phyloP scores from a whole-genome alignment of 2,113 vertebrate genomes.

The Catharus minimus region DNA sequence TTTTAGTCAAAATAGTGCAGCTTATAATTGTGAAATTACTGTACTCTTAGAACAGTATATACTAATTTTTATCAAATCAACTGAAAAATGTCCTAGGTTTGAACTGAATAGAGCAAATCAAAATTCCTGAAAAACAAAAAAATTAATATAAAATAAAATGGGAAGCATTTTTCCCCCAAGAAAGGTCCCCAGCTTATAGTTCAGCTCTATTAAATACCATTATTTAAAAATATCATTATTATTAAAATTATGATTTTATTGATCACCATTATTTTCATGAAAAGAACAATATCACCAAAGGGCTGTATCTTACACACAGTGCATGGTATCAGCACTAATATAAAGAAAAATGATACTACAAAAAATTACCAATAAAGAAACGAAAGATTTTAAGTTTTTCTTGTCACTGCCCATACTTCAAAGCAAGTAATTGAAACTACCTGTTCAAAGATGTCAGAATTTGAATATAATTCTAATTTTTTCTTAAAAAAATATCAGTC shows the following conservation, averaged over 20 bases:
- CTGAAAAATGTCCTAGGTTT: neutral
- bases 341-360: neutral
- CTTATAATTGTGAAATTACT: too few relatives aligned
- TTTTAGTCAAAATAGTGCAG: too few relatives aligned
- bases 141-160: neutral
- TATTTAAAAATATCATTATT: too few relatives aligned
- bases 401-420: neutral
- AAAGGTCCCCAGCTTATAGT: neutral
- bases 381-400: neutral
- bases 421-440: neutral
- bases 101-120: neutral
- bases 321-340: neutral
- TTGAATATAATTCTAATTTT: neutral
- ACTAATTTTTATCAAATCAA: conserved; percentile 39
- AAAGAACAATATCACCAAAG: neutral
- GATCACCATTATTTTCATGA: neutral
- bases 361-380: neutral
- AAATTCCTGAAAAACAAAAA: neutral
- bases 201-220: neutral
- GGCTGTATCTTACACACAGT: neutral
- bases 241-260: too few relatives aligned
- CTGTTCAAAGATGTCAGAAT: neutral
- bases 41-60: neutral
- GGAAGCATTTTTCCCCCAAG: neutral
- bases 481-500: neutral